Percentiles rank a stretch among this genome's conserved stretches.
Evolutionary conservation across 2,113 vertebrate genomes (phyloP).

Genomic region (Tachuris rubrigastra): DNA sequence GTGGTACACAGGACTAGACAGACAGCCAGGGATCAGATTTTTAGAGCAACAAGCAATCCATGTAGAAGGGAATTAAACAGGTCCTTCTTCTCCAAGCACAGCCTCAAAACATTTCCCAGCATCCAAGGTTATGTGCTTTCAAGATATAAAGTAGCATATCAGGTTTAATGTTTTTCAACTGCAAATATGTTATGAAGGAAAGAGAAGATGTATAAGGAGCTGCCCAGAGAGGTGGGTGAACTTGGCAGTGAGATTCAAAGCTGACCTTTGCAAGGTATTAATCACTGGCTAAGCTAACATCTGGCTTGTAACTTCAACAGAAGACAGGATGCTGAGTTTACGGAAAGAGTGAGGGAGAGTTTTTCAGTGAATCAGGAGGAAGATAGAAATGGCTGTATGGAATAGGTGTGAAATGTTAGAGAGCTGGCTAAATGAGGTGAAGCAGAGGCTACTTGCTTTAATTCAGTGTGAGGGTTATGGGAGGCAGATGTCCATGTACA

Average conservation of each 20-base stretch:
- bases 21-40: neutral
- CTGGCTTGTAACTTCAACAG: neutral
- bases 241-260: conserved; percentile 29
- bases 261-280: conserved; percentile 51
- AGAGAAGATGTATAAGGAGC: neutral
- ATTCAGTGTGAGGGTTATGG: neutral
- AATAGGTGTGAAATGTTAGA: conserved; percentile 8
- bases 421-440: neutral
- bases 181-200: neutral
- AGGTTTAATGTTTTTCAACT: conserved; percentile 13
- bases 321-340: neutral
- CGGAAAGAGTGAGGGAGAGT: neutral
- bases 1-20: neutral
- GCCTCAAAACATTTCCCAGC: neutral
- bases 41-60: neutral
- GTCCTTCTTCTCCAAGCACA: neutral
- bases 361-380: neutral
- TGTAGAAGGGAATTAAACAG: neutral
- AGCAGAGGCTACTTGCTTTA: neutral
- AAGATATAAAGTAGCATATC: neutral
- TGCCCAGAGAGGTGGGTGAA: neutral
- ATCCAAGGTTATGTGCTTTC: neutral
- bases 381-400: neutral
- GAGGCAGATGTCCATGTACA: neutral
- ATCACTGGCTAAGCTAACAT: conserved; percentile 49